Conservation (phyloP, 2,888 invertebrate genomes). For the Bhutanitis thaidina region DNA sequence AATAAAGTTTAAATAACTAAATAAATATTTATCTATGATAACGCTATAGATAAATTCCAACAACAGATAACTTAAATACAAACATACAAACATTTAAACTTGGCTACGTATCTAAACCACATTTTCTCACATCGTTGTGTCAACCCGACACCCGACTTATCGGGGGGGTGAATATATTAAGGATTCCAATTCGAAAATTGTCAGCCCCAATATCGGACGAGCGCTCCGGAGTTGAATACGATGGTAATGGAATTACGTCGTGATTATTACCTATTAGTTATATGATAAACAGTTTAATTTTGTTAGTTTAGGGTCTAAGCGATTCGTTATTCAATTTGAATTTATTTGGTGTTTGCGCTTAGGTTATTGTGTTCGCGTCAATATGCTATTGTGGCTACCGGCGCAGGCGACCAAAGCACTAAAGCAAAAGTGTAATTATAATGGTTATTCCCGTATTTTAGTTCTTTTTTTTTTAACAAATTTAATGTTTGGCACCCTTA, state of each 20-base stretch:
- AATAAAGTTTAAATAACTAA: no score
- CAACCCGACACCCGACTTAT: constrained; percentile 16
- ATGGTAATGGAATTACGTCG: constrained; percentile 55
- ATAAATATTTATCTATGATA: no score
- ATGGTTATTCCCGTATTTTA: no score
- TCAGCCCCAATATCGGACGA: constrained; percentile 65
- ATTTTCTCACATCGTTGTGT: constrained; percentile 8
- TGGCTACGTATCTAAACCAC: background rate
- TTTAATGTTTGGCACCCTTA: no score
- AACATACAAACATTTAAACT: background rate
- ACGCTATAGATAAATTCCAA: no score
- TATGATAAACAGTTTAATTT: constrained; percentile 49
- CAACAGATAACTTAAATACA: no score
- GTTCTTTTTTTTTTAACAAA: no score
- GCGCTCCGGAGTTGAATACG: constrained; percentile 62
- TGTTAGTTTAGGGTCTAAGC: constrained; percentile 13
- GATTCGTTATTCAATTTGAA: constrained; percentile 17
- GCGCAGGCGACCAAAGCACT: no score
- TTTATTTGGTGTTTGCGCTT: background rate
- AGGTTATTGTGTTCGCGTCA: constrained; percentile 20
- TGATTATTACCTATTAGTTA: constrained; percentile 72
- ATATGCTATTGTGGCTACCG: constrained; percentile 10
- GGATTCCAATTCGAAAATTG: constrained; percentile 72
- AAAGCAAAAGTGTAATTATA: no score
- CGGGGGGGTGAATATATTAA: constrained; percentile 70